Evolutionary conservation across 2,888 invertebrate species (phyloP).

Genomic region (Cheilosia variabilis): DNA sequence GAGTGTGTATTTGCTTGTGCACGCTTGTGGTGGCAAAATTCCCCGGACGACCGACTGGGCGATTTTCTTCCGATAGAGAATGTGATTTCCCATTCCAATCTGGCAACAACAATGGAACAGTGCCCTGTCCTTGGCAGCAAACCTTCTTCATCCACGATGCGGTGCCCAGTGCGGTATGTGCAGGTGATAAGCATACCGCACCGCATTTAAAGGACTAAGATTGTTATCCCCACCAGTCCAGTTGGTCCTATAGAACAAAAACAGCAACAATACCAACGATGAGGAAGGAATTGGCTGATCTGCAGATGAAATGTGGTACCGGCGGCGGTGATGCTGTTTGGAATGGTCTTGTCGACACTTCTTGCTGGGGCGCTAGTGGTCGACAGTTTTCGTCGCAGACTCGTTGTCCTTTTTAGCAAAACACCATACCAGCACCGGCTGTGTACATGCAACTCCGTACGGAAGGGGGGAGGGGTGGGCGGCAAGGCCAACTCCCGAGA

Average conservation of each 20-base stretch:
- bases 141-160: conserved; percentile 4
- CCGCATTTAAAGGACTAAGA: conserved; percentile 56
- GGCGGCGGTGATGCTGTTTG: conserved; percentile 28
- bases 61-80: conserved; percentile 25
- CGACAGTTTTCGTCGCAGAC: conserved; percentile 8
- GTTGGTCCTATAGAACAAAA: conserved; percentile 11
- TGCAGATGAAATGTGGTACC: conserved; percentile 71
- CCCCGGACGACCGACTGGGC: conserved; percentile 1
- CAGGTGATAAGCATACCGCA: conserved; percentile 69
- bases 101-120: conserved; percentile 32
- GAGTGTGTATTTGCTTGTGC: background rate
- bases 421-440: conserved; percentile 7
- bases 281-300: conserved; percentile 47
- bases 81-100: conserved; percentile 16
- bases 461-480: background rate
- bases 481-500: background rate
- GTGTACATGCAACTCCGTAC: conserved; percentile 6
- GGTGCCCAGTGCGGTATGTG: conserved; percentile 28
- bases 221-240: conserved; percentile 53
- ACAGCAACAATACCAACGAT: conserved; percentile 12
- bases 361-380: conserved; percentile 24
- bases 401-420: conserved; percentile 17
- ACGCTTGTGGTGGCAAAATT: background rate
- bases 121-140: conserved; percentile 38
- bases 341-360: conserved; percentile 65